Conservation (phyloP, 2,888 invertebrate genomes). For the Brenthis daphne region DNA sequence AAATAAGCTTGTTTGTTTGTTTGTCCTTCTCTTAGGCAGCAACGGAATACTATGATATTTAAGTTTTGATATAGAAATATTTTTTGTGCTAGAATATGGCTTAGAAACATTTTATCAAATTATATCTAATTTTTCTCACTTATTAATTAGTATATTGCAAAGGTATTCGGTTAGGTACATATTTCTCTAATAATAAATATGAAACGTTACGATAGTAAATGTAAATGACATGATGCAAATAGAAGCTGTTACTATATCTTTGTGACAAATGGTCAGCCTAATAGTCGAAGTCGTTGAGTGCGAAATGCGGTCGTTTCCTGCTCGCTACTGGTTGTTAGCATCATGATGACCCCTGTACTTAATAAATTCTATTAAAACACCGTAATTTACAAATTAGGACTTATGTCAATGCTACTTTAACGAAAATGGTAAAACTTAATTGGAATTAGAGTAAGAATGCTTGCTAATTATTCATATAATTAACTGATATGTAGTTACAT, state of each 20-base stretch:
- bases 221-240: slow-evolving; percentile 1
- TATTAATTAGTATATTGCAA: no score
- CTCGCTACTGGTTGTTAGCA: slow-evolving; percentile 9
- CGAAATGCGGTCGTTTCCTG: slow-evolving; percentile 33
- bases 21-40: no score
- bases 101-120: no score
- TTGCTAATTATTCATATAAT: not conserved
- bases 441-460: not conserved
- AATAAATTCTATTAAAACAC: slow-evolving; percentile 11
- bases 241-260: not conserved
- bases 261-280: slow-evolving; percentile 24
- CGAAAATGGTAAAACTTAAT: slow-evolving; percentile 3
- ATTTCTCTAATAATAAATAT: no score
- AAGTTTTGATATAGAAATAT: no score
- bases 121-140: no score
- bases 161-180: no score
- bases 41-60: no score
- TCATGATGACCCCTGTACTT: slow-evolving; percentile 5
- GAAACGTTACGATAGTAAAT: slow-evolving; percentile 4
- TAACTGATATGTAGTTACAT: not conserved
- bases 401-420: not conserved
- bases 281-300: slow-evolving; percentile 30
- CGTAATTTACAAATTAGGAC: slow-evolving; percentile 1
- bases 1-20: no score
- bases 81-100: no score